Base-by-base conservation (phyloP, 2,113 vertebrate genomes). In the Brachyhypopomus occidentalis region DNA sequence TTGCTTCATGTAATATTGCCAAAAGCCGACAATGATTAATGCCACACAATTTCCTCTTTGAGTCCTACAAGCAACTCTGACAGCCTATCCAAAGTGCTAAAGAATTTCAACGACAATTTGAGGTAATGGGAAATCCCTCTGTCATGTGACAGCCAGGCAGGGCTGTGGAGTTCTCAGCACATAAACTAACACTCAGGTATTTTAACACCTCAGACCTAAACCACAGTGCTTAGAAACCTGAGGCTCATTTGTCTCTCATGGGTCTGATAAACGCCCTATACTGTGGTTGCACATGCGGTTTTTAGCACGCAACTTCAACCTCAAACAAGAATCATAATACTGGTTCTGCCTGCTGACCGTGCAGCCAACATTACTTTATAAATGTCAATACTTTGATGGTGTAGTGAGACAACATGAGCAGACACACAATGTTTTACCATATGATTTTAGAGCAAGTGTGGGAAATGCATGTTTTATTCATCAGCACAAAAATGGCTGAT, bases 1-100 rank as follows among this genome's bases (percentile, higher is more conserved):
- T 60, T 41, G 69, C 81, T 77, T 34, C 72, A 63, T 89, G 84
- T 83, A 81, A 81, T 80, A 83, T 73, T 38, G 52, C 84, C 73
- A 58, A 80, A 80, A 81, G 76, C 67, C 69, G 77, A 83, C 80
- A 82, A 60, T 77, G 74, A 81, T 82, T 79, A 81, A 79, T 78
- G 85, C 83, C 55, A 67, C 62, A 80, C 22, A n/a, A 5, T 25
- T 80, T 72, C 25, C 36, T 22, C 38, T 56, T 62, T 25, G 38
- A 22, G 22, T 25, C 23, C 19, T 20, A 14, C 52, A 59, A 72
- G 30, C 22, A 63, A 80, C 55, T 63, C 55, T 70, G 23, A 66
- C 30, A 67, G 8, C 23, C 30, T 19, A 75, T 30, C 52, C 36
- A 36, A 5, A 74, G 62, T 19, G 17, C 64, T 27, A 55, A 14